Evolutionary conservation across 2,113 vertebrate genomes (phyloP), one percentile per base, ranked within the genome.

Genomic region (Ptychochromis oligacanthus): DNA sequence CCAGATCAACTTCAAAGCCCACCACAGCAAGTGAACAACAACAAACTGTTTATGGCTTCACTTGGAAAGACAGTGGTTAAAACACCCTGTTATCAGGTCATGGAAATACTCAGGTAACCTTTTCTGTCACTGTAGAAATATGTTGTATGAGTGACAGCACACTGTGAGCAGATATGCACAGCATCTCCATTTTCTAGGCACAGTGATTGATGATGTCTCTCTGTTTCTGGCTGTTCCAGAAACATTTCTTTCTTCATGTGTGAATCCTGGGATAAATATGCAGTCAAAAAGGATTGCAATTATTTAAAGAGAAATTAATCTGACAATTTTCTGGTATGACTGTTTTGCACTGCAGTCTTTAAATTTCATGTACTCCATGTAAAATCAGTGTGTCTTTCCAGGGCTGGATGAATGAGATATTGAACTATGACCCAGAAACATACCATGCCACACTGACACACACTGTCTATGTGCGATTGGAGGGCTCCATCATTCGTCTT

Each of bases 401-500:
- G 98, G 97, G 97, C 80, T 99, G 98, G 98, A 99, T 99, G 98
- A 99, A 99, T 81, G 98, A 99, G 91, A 99, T 99, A 81, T 92
- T 93, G 75, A 98, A 91, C 94, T 99, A 99, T 2, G 97, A 99
- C 92, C 97, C 98, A n/a, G 98, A 99, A 94, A 98, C 96, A 0
- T 99, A 99, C 93, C 98, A 99, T 18, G 98, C 98, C 46, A 99
- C 97, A 0, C 87, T 98, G 90, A 99, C 98, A 3, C 97, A 99
- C 84, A 99, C 98, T 0, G 95, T 99, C 78, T 99, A 94, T 4
- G 97, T 99, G 77, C 95, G 98, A 12, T 94, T 99, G 1, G 98
- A 99, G 90, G 98, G 97, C 85, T 97, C 96, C 81, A 96, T 95
- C 78, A 96, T 99, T 77, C 95, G 98, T 59, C 96, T 99, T 91